Percentiles rank a stretch among this genome's conserved stretches.
phyloP scores from a whole-genome alignment of 2,888 invertebrate genomes.

The Galerucella pusilla region DNA sequence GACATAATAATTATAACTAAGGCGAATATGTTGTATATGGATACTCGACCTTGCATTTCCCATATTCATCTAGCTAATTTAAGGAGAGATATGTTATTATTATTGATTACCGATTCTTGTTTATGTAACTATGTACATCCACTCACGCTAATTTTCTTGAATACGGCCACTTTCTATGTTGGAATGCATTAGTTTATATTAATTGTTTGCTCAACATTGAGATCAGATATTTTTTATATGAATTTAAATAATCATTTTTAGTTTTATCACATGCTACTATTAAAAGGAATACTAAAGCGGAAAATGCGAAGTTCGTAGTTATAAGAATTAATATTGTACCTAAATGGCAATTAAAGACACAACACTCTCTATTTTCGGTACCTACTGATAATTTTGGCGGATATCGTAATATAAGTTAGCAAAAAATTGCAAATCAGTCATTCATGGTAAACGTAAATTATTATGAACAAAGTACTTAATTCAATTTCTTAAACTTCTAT shows the following conservation, averaged over 20 bases:
- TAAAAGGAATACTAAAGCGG: no score
- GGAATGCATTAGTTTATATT: not conserved
- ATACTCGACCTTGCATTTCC: constrained; percentile 18
- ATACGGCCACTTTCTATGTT: constrained; percentile 10
- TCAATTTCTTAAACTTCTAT: no score
- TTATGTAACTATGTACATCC: constrained; percentile 30
- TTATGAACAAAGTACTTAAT: no score
- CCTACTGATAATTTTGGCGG: no score
- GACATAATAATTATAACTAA: constrained; percentile 4
- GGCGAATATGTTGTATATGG: not conserved
- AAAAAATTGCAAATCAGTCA: no score
- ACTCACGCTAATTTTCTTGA: constrained; percentile 30
- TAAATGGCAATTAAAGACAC: no score
- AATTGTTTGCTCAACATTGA: not conserved
- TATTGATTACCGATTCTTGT: constrained; percentile 24
- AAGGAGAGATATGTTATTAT: constrained; percentile 23
- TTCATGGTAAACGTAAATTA: no score
- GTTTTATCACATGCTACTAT: not conserved
- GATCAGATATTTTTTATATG: not conserved
- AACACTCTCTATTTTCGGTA: no score
- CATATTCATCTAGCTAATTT: constrained; percentile 26
- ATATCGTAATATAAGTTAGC: no score
- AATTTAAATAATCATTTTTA: not conserved
- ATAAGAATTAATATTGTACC: no score
- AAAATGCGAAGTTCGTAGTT: no score